Conservation (phyloP, 2,113 vertebrate species). For the Tyto alba region DNA sequence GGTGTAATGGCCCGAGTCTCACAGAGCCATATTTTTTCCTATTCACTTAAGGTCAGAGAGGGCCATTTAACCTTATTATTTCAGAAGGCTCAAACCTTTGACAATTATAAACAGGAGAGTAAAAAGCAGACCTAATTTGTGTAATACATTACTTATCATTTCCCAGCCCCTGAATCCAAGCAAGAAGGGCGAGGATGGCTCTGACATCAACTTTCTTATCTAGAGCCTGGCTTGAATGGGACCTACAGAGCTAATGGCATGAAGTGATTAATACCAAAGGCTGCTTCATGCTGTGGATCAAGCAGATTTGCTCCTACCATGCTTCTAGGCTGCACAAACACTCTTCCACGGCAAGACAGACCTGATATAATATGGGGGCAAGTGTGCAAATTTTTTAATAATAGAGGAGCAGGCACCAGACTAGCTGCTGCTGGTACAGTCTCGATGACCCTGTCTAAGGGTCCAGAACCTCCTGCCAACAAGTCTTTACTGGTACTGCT, state of each 20-base stretch:
- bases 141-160: background rate
- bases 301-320: background rate
- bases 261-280: background rate
- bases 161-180: background rate
- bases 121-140: background rate
- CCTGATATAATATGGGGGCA: background rate
- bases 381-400: background rate
- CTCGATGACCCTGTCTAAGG: background rate
- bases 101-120: conserved; percentile 29
- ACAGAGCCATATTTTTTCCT: conserved; percentile 9
- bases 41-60: conserved; percentile 13
- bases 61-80: conserved; percentile 45
- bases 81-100: background rate
- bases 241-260: background rate
- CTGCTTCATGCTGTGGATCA: background rate
- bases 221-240: background rate
- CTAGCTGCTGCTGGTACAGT: background rate
- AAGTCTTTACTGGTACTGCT: background rate
- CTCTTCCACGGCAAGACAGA: background rate
- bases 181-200: background rate
- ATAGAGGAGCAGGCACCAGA: background rate
- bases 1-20: conserved; percentile 26
- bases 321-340: background rate
- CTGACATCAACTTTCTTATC: background rate
- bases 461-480: background rate